These are phyloP conservation scores for Bombus vancouverensis DNA, from an alignment of 1,140 invertebrate species.

Conservation along the genomic window DNA sequence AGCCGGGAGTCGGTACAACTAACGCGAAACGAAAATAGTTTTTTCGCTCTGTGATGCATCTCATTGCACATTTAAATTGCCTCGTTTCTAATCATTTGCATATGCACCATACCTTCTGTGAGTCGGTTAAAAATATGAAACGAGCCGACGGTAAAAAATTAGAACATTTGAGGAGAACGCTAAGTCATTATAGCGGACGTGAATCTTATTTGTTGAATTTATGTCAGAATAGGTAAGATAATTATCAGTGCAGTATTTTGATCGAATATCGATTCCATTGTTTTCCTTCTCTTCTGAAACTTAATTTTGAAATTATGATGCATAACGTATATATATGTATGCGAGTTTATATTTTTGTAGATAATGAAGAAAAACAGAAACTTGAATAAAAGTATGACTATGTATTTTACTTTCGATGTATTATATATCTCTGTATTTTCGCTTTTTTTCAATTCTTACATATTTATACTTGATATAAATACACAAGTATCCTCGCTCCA, in stretches of 20 bases:
- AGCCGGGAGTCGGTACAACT: slow-evolving; percentile 11
- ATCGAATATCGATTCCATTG: too few relatives aligned
- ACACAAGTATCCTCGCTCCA: too few relatives aligned
- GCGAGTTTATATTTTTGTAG: too few relatives aligned
- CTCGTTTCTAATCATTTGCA: slow-evolving; percentile 58
- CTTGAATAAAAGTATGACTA: too few relatives aligned
- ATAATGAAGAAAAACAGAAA: too few relatives aligned
- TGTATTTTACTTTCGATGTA: too few relatives aligned
- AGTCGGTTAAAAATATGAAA: background rate
- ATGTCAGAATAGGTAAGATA: background rate
- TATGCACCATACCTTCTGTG: background rate
- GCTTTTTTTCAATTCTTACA: background rate
- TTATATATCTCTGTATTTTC: too few relatives aligned
- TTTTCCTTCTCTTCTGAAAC: too few relatives aligned
- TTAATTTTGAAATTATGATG: too few relatives aligned
- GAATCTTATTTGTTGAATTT: background rate
- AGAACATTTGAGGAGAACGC: too few relatives aligned
- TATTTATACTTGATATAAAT: background rate
- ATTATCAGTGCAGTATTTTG: background rate
- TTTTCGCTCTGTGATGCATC: slow-evolving; percentile 39
- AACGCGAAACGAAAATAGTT: slow-evolving; percentile 52
- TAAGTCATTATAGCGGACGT: background rate
- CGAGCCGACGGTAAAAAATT: background rate
- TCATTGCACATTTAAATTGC: slow-evolving; percentile 59
- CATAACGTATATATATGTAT: too few relatives aligned